Percentiles rank a stretch among this genome's conserved stretches.
Conservation (phyloP, 2,113 vertebrate genomes). For the Macquaria ambigua region DNA sequence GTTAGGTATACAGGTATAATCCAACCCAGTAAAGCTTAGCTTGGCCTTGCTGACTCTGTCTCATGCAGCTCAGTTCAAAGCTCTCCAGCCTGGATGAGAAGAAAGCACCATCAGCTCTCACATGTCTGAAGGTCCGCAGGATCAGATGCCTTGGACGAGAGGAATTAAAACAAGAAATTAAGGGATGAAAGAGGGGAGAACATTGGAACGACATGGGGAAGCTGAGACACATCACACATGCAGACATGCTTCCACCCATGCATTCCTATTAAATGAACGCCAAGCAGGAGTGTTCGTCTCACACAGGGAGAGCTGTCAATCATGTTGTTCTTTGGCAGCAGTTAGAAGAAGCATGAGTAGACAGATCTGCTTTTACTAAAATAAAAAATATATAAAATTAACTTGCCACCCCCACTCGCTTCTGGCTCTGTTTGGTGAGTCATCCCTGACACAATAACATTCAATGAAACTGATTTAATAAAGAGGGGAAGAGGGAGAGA, state of each 20-base stretch:
- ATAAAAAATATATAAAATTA: conserved; percentile 43
- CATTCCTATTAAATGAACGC: conserved; percentile 80
- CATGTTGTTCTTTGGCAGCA: conserved; percentile 53
- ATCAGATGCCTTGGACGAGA: conserved; percentile 68
- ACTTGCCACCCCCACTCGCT: conserved; percentile 14
- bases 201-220: conserved; percentile 39
- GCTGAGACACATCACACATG: conserved; percentile 40
- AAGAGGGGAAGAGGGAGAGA: conserved; percentile 9
- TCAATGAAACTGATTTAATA: conserved; percentile 49
- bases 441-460: conserved; percentile 34
- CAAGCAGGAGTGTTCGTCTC: conserved; percentile 68
- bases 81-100: conserved; percentile 44
- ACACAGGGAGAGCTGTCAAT: conserved; percentile 67
- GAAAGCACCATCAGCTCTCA: conserved; percentile 58
- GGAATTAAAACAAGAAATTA: conserved; percentile 76
- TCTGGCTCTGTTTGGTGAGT: conserved; percentile 41
- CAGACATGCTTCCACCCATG: conserved; percentile 36
- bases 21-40: not conserved
- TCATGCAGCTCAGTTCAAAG: conserved; percentile 62
- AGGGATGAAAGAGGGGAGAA: conserved; percentile 63
- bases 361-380: conserved; percentile 64
- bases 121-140: conserved; percentile 56
- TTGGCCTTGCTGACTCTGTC: conserved; percentile 36
- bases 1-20: conserved; percentile 2
- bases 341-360: conserved; percentile 61